phyloP scores from a whole-genome alignment of 2,797 vertebrate species.

The Melanogrammus aeglefinus region DNA sequence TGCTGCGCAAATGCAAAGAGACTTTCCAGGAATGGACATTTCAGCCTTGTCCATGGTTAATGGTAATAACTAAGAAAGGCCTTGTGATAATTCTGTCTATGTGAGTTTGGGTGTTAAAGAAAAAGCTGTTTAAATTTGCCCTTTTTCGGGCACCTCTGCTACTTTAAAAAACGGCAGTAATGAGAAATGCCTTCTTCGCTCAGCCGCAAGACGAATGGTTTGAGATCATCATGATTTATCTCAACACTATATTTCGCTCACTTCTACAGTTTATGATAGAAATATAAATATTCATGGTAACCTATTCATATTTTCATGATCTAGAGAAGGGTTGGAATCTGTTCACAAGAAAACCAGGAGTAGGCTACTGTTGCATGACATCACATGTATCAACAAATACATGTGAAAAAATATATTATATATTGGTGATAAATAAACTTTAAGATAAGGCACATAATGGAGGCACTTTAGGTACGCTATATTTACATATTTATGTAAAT shows the following conservation, averaged over 20 bases:
- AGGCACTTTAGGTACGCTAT: neutral
- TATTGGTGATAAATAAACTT: neutral
- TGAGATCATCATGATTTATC: constrained; percentile 27
- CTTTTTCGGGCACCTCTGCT: neutral
- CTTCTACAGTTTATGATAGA: constrained; percentile 31
- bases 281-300: constrained; percentile 12
- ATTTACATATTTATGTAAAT: too few relatives aligned
- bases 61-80: neutral
- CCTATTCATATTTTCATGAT: constrained; percentile 13
- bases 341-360: constrained; percentile 18
- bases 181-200: constrained; percentile 28
- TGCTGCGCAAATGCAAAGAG: neutral
- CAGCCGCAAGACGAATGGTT: constrained; percentile 34
- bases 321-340: constrained; percentile 1
- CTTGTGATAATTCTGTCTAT: neutral
- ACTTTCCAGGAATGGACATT: constrained; percentile 2
- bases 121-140: neutral
- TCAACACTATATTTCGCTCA: constrained; percentile 8
- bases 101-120: neutral
- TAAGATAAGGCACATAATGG: neutral
- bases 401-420: neutral
- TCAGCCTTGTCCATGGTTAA: neutral
- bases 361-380: constrained; percentile 3
- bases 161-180: constrained; percentile 17
- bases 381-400: constrained; percentile 13